Evolutionary conservation across 2,797 vertebrate genomes (phyloP).

Genomic region (Molossus alvarezi): DNA sequence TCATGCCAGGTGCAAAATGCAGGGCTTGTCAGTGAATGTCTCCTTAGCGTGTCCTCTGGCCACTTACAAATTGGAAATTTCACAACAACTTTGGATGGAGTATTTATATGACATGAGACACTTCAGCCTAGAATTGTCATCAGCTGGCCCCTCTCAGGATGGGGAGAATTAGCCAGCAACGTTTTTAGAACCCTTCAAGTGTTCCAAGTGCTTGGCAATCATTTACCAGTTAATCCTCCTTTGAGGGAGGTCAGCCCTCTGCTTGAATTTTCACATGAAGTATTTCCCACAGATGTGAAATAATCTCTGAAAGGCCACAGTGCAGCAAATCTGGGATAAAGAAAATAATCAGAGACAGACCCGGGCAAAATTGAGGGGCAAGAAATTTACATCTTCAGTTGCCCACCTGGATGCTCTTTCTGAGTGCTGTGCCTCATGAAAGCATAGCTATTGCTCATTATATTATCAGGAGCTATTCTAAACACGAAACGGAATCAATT

Average conservation of each 20-base stretch:
- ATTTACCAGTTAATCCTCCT: conserved; percentile 76
- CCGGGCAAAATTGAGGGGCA: neutral
- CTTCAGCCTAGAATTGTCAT: conserved; percentile 67
- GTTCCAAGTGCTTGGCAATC: conserved; percentile 72
- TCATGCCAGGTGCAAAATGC: conserved; percentile 74
- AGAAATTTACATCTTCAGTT: conserved; percentile 17
- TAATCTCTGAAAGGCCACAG: conserved; percentile 59
- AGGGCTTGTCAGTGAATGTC: neutral
- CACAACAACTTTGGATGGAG: conserved; percentile 43
- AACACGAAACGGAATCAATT: neutral
- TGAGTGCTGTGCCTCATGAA: neutral
- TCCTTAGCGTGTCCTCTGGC: conserved; percentile 62
- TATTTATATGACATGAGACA: conserved; percentile 72
- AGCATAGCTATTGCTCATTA: neutral
- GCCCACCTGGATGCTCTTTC: neutral
- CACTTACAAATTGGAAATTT: conserved; percentile 77
- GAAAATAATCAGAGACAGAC: conserved; percentile 70
- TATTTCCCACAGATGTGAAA: conserved; percentile 80
- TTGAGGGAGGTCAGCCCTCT: conserved; percentile 71
- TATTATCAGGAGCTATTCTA: neutral
- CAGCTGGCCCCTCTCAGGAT: conserved; percentile 52
- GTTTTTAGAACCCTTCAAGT: conserved; percentile 45
- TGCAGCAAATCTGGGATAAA: conserved; percentile 55
- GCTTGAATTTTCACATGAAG: conserved; percentile 75
- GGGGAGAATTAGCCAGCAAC: conserved; percentile 67